phyloP scores from a whole-genome alignment of 2,888 invertebrate species.

The Phymatocera aterrima region DNA sequence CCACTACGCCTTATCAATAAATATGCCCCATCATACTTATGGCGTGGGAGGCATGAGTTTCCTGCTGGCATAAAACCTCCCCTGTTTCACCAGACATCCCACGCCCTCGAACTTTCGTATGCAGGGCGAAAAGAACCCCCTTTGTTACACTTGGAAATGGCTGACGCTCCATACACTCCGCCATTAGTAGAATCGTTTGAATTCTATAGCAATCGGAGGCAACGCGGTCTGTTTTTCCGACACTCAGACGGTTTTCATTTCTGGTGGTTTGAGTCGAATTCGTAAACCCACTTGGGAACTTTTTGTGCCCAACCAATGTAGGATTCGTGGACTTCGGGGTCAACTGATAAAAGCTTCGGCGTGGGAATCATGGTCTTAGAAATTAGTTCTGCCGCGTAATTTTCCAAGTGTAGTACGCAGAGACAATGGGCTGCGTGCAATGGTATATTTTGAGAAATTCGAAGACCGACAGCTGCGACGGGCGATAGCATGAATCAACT shows the following conservation, averaged over 20 bases:
- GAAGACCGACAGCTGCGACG: conserved; percentile 43
- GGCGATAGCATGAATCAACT: conserved; percentile 12
- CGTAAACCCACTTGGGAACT: too few relatives aligned
- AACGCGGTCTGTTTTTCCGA: not conserved
- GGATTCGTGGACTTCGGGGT: too few relatives aligned
- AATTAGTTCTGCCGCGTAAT: not conserved
- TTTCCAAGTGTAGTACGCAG: not conserved
- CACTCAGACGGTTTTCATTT: too few relatives aligned
- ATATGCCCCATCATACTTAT: conserved; percentile 23
- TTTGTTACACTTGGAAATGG: conserved; percentile 30
- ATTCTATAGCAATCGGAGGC: not conserved
- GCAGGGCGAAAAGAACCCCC: not conserved
- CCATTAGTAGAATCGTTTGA: conserved; percentile 23
- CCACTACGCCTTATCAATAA: conserved; percentile 42
- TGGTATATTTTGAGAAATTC: conserved; percentile 47
- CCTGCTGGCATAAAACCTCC: conserved; percentile 19
- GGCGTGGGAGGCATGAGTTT: conserved; percentile 29
- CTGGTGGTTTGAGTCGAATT: not conserved
- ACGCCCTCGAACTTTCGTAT: conserved; percentile 27
- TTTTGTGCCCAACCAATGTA: too few relatives aligned
- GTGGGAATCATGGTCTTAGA: not conserved
- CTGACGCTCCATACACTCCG: not conserved
- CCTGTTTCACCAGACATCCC: not conserved
- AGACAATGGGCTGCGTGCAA: conserved; percentile 39
- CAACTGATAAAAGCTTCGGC: too few relatives aligned